phyloP scores from a whole-genome alignment of 2,113 vertebrate species.

The Lanius collurio region DNA sequence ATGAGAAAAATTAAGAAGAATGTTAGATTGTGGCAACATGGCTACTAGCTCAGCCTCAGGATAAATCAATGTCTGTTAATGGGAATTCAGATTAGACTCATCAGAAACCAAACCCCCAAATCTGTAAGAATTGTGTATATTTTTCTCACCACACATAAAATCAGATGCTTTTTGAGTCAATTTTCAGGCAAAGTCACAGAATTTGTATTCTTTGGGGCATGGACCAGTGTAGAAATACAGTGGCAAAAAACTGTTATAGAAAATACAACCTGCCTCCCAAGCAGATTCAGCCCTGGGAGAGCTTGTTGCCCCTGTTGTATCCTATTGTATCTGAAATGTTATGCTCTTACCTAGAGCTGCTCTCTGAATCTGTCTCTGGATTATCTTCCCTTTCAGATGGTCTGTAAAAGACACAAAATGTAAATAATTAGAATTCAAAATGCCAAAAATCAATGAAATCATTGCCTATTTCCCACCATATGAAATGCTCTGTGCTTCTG shows the following conservation, averaged over 20 bases:
- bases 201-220: not conserved
- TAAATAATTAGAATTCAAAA: not conserved
- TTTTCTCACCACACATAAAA: not conserved
- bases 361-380: conserved; percentile 79
- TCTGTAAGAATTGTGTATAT: not conserved
- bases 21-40: not conserved
- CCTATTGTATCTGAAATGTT: not conserved
- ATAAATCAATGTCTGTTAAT: not conserved
- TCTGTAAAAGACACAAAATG: conserved; percentile 72
- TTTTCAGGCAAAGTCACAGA: not conserved
- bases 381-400: conserved; percentile 84
- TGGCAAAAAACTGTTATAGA: not conserved
- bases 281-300: not conserved
- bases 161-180: not conserved
- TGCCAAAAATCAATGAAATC: not conserved
- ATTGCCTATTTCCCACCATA: not conserved
- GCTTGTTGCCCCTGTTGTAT: not conserved
- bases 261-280: not conserved
- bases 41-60: not conserved
- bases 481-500: not conserved
- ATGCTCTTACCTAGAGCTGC: conserved; percentile 82
- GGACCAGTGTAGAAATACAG: not conserved
- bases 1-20: not conserved
- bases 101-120: not conserved
- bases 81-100: not conserved